A percentile compares a stretch with the other conserved stretches of the same genome.
These are phyloP conservation scores for Poecilia velifera DNA, from an alignment of 2,797 vertebrate species.

Conservation along the genomic window DNA sequence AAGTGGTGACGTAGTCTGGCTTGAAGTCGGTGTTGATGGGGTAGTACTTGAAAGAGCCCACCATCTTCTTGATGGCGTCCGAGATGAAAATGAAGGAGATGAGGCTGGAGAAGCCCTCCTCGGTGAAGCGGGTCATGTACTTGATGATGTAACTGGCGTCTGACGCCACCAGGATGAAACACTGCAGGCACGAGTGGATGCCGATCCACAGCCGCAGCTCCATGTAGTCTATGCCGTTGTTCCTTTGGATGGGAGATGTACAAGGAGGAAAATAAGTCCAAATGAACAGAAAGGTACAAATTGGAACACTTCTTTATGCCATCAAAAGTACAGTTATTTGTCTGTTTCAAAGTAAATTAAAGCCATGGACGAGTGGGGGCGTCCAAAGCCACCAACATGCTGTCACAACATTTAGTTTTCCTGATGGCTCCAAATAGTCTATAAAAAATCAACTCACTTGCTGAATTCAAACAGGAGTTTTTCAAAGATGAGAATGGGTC, in stretches of 20 bases:
- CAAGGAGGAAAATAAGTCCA: background rate
- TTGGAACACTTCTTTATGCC: background rate
- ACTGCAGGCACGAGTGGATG: constrained; percentile 95
- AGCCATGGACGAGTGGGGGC: background rate
- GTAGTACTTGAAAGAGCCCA: constrained; percentile 92
- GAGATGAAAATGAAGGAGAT: constrained; percentile 99
- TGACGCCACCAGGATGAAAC: constrained; percentile 90
- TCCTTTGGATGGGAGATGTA: constrained; percentile 73
- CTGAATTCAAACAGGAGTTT: constrained; percentile 98
- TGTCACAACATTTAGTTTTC: background rate
- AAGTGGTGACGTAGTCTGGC: constrained; percentile 91
- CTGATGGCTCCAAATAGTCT: background rate
- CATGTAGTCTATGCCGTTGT: constrained; percentile 93
- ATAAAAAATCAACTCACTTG: constrained; percentile 85
- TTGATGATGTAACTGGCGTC: constrained; percentile 98
- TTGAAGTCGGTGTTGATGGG: constrained; percentile 94
- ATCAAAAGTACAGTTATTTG: background rate
- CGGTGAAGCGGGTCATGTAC: constrained; percentile 98
- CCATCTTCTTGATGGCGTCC: constrained; percentile 98
- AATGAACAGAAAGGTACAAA: background rate
- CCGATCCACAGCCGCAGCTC: constrained; percentile 98
- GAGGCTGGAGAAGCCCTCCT: constrained; percentile 98
- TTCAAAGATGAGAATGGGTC: constrained; percentile 98
- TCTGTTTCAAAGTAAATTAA: background rate
- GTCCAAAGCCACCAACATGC: background rate